Evolutionary conservation across 2,797 vertebrate species (phyloP), one percentile per base, ranked within the genome.

Genomic region (Sebastes reedi): DNA sequence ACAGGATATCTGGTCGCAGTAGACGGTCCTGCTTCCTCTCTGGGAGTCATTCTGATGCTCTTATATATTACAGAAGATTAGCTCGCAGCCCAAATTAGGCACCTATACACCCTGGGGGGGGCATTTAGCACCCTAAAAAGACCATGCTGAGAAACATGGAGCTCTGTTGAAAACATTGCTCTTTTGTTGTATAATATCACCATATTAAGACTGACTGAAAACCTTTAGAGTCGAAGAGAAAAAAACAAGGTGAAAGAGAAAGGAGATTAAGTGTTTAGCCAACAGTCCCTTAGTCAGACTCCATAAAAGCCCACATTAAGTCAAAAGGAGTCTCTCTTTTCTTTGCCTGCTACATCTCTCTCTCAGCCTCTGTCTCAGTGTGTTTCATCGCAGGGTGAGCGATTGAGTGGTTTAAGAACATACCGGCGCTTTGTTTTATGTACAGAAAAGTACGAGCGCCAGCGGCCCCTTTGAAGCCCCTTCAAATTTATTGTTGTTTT

Each of bases 401-500:
- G 58, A 89, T 87, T 76, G 76, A 92, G 89, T 80, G 84, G 81
- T 90, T 88, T 89, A 81, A 86, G 66, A 86, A 81, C 78, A 84
- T 79, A 90, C 76, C 79, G 73, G 66, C 76, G 81, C 90, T 95
- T 94, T 94, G 90, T 93, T 94, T 93, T 89, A 93, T 86, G 87
- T 75, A 89, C 84, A 88, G 83, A 86, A 88, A 87, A 86, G 83
- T 84, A 75, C 67, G 79, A 85, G 78, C 79, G 72, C 80, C 58
- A 72, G 79, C 73, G 46, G 87, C 77, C 81, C 84, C 89, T 94
- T 94, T 95, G 91, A 94, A 93, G 91, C 81, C 73, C 60, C 81
- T 87, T 87, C 68, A 90, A 93, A 95, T 95, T 91, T 94, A 94
- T 91, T 88, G 88, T 92, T 93, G 91, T 93, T 93, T 94, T 94